A percentile compares a stretch with the other conserved stretches of the same genome.
Conservation (phyloP, 2,113 vertebrate species). For the Solea senegalensis region DNA sequence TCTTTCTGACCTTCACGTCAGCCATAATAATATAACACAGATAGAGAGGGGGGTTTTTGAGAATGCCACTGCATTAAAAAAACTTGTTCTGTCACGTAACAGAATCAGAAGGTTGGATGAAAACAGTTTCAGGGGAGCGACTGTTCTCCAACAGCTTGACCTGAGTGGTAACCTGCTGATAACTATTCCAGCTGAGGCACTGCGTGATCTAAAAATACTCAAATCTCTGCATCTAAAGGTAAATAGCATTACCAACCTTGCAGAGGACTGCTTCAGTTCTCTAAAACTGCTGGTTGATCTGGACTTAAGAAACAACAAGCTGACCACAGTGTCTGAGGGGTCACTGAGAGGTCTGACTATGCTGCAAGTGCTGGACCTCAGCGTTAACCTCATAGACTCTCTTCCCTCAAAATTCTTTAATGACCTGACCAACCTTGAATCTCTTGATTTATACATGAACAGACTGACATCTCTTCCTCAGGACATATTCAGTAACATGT, state of each 20-base stretch:
- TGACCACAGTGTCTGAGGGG: constrained; percentile 44
- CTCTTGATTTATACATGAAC: constrained; percentile 72
- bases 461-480: constrained; percentile 48
- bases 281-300: constrained; percentile 50
- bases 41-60: constrained; percentile 64
- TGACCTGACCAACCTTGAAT: constrained; percentile 39
- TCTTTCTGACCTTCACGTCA: constrained; percentile 61
- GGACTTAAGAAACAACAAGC: constrained; percentile 63
- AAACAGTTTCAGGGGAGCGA: constrained; percentile 54
- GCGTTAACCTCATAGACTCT: constrained; percentile 57
- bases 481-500: constrained; percentile 56
- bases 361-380: constrained; percentile 63
- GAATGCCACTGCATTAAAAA: constrained; percentile 47
- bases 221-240: constrained; percentile 54
- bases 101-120: constrained; percentile 32
- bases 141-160: constrained; percentile 59
- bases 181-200: constrained; percentile 45
- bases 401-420: constrained; percentile 55
- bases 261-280: constrained; percentile 51
- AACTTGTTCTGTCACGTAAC: constrained; percentile 67
- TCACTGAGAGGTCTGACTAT: constrained; percentile 56
- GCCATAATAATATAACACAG: constrained; percentile 51
- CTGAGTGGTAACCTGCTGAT: constrained; percentile 66
- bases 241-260: constrained; percentile 58
- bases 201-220: constrained; percentile 46